Conservation (phyloP, 2,888 invertebrate genomes). For the Charanyca ferruginea region DNA sequence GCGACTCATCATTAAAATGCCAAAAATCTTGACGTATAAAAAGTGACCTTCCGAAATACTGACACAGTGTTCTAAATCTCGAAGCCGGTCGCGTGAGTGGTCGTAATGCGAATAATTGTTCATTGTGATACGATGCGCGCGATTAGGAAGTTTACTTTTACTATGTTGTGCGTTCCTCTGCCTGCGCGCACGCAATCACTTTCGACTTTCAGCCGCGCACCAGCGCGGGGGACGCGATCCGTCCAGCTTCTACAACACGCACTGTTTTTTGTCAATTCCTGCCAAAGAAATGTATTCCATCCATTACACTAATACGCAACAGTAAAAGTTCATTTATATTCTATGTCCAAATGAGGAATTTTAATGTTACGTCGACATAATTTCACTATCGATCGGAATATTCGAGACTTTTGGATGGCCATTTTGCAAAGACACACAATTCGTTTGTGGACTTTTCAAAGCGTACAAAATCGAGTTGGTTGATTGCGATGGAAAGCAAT, state of each 20-base stretch:
- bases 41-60: constrained; percentile 77
- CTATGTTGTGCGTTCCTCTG: constrained; percentile 78
- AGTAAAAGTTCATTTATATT: constrained; percentile 65
- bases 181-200: constrained; percentile 84
- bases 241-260: constrained; percentile 59
- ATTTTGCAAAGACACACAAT: constrained; percentile 34
- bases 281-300: constrained; percentile 66
- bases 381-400: constrained; percentile 20
- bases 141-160: constrained; percentile 89
- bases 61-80: constrained; percentile 77
- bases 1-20: constrained; percentile 52
- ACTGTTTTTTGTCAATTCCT: constrained; percentile 63
- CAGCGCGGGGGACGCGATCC: constrained; percentile 42
- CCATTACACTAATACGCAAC: constrained; percentile 62
- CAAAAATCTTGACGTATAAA: constrained; percentile 50
- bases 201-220: constrained; percentile 83
- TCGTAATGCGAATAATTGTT: constrained; percentile 70
- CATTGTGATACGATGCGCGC: constrained; percentile 73
- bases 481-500: constrained; percentile 72
- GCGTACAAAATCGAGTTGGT: constrained; percentile 70
- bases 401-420: constrained; percentile 33
- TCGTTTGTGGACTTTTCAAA: constrained; percentile 57
- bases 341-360: constrained; percentile 38
- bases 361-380: constrained; percentile 36
- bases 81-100: constrained; percentile 69